Conservation (phyloP, 1,140 invertebrate genomes). For the Tribolium madens region DNA sequence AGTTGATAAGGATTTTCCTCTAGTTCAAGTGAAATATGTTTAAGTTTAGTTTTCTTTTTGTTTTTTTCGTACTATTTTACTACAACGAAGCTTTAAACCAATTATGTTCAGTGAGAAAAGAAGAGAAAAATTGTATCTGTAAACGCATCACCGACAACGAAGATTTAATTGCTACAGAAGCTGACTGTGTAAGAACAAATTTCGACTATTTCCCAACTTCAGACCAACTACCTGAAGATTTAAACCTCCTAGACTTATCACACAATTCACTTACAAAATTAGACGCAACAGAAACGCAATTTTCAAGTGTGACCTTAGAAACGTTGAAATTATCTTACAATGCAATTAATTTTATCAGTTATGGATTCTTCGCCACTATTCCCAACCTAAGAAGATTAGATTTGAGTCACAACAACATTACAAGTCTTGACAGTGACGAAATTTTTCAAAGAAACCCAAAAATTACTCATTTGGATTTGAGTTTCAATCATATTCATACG, state of each 20-base stretch:
- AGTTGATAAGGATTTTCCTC: background rate
- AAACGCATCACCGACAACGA: constrained; percentile 1
- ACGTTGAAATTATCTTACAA: constrained; percentile 62
- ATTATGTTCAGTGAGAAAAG: background rate
- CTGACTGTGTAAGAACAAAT: constrained; percentile 54
- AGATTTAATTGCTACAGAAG: constrained; percentile 13
- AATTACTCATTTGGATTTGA: constrained; percentile 67
- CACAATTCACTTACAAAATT: constrained; percentile 58
- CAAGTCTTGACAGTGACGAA: constrained; percentile 62
- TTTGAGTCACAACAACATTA: constrained; percentile 68
- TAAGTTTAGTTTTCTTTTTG: background rate
- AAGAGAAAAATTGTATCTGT: background rate
- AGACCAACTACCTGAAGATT: constrained; percentile 44
- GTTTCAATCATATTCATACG: constrained; percentile 57
- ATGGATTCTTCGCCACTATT: constrained; percentile 63
- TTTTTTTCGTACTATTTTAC: background rate
- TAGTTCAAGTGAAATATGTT: background rate
- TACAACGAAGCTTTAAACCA: background rate
- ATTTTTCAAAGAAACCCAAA: constrained; percentile 64
- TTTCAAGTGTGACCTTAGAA: constrained; percentile 45
- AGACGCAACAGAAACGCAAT: constrained; percentile 41
- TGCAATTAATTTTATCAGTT: constrained; percentile 64
- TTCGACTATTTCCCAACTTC: constrained; percentile 51
- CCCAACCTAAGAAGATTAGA: constrained; percentile 66
- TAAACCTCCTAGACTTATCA: constrained; percentile 58